Evolutionary conservation across 2,888 invertebrate genomes (phyloP).

Genomic region (Pogonocherus hispidulus): DNA sequence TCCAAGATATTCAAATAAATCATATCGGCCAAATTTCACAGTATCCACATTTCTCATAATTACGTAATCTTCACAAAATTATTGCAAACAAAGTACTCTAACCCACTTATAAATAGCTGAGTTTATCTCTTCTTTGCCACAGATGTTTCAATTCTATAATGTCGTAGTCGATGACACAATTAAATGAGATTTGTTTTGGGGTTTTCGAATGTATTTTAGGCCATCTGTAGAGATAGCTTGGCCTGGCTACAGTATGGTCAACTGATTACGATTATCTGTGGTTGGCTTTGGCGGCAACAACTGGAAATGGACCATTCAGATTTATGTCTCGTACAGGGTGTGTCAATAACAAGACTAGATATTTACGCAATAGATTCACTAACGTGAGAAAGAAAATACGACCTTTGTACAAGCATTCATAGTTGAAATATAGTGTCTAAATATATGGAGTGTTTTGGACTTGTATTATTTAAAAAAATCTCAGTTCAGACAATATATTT

Average conservation of each 20-base stretch:
- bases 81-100: background rate
- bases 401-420: too few species aligned
- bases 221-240: slow-evolving; percentile 47
- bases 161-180: slow-evolving; percentile 37
- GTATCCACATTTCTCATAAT: background rate
- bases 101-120: background rate
- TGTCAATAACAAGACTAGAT: too few species aligned
- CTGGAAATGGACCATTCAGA: slow-evolving; percentile 41
- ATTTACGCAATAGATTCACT: too few species aligned
- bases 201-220: slow-evolving; percentile 43
- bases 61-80: background rate
- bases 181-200: slow-evolving; percentile 40
- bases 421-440: too few species aligned
- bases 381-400: too few species aligned
- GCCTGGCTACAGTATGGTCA: slow-evolving; percentile 49
- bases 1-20: background rate
- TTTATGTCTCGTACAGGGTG: background rate
- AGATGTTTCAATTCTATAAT: slow-evolving; percentile 12
- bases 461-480: too few species aligned
- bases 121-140: background rate
- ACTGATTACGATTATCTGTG: slow-evolving; percentile 49
- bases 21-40: too few species aligned
- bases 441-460: too few species aligned
- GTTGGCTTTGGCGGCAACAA: slow-evolving; percentile 42
- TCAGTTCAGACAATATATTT: too few species aligned